These are phyloP conservation scores for Nilaparvata lugens DNA, from an alignment of 1,140 invertebrate genomes.

Conservation along the genomic window DNA sequence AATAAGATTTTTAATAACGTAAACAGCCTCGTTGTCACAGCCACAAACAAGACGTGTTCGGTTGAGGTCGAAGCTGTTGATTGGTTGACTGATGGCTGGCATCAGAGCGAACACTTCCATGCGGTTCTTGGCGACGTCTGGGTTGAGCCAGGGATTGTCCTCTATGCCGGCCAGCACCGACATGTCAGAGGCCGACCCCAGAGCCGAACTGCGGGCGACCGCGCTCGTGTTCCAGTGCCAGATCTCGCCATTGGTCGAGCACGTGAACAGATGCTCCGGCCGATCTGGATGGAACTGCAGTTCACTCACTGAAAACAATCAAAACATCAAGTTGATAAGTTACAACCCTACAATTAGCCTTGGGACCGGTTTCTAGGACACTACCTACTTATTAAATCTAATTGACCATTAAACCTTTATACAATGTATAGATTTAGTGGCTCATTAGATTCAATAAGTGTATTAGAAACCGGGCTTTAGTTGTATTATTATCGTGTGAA, in stretches of 20 bases:
- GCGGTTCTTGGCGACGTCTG: constrained; percentile 52
- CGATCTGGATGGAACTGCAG: constrained; percentile 74
- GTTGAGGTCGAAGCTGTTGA: constrained; percentile 71
- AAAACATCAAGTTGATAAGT: no score
- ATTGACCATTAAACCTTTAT: no score
- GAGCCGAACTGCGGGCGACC: constrained; percentile 19
- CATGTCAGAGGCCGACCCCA: background rate
- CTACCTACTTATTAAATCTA: no score
- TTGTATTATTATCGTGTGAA: no score
- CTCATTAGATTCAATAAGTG: no score
- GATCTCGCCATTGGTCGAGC: constrained; percentile 66
- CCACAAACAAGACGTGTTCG: constrained; percentile 62
- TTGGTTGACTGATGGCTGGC: constrained; percentile 54
- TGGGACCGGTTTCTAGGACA: no score
- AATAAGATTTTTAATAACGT: constrained; percentile 54
- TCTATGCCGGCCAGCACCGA: constrained; percentile 7
- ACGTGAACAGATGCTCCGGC: constrained; percentile 73
- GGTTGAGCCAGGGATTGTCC: constrained; percentile 50
- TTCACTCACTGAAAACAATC: constrained; percentile 50
- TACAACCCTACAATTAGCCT: no score
- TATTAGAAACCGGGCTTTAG: no score
- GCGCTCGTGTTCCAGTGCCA: constrained; percentile 66
- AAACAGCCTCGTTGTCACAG: constrained; percentile 74
- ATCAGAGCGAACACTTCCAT: constrained; percentile 64
- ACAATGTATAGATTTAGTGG: no score